Percentiles rank a stretch among this genome's conserved stretches.
Conservation (phyloP, 2,113 vertebrate species). For the Salvelinus sp. region DNA sequence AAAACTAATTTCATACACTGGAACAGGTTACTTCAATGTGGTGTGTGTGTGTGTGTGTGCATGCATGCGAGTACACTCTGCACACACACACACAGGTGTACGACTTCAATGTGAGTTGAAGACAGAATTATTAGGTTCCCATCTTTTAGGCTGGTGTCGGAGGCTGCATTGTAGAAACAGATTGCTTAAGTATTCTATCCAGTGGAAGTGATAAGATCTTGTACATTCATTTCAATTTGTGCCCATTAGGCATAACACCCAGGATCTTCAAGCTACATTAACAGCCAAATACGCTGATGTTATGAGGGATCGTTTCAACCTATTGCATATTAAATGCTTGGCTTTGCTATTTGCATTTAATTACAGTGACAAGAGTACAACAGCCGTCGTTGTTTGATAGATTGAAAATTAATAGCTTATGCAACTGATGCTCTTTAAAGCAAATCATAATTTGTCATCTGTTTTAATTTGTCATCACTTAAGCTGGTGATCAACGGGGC, state of each 20-base stretch:
- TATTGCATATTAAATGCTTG: conserved; percentile 67
- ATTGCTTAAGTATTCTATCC: conserved; percentile 38
- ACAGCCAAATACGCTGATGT: conserved; percentile 50
- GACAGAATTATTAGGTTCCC: no score
- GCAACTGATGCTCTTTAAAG: conserved; percentile 50
- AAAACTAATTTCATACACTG: conserved; percentile 25
- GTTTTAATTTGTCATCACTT: conserved; percentile 61
- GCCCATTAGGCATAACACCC: conserved; percentile 60
- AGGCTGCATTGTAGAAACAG: conserved; percentile 14
- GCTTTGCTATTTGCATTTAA: conserved; percentile 68
- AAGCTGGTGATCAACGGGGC: conserved; percentile 12
- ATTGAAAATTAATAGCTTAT: conserved; percentile 58
- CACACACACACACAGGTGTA: neutral
- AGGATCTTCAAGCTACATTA: conserved; percentile 70
- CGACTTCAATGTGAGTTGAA: neutral
- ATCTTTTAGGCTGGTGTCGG: neutral
- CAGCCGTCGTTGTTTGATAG: conserved; percentile 45
- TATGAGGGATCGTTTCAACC: conserved; percentile 59
- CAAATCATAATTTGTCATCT: conserved; percentile 55
- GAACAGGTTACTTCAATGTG: neutral
- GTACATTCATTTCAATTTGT: conserved; percentile 63
- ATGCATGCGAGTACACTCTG: neutral
- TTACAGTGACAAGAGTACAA: conserved; percentile 54
- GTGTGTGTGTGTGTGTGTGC: neutral
- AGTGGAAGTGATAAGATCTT: conserved; percentile 45